Base-by-base conservation (phyloP, 1,140 invertebrate species). In the Drosophila bocki region DNA sequence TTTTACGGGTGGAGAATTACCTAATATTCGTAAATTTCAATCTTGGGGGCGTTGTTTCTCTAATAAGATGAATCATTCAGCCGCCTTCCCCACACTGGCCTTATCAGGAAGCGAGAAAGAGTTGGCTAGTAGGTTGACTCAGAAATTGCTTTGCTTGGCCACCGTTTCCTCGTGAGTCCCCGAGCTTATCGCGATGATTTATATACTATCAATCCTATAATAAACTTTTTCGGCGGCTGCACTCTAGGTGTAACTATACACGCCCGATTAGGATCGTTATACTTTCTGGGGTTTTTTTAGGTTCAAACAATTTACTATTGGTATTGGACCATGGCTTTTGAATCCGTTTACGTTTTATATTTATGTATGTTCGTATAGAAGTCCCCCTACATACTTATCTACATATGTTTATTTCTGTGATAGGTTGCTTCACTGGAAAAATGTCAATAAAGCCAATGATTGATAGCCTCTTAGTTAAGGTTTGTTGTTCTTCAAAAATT, bases 81-180 rank as follows among this genome's bases (percentile, higher is more conserved):
- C 17, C 7, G 37, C 35, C 37, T 3, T 64, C 35, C 45, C 35
- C 26, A 13, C 8, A 7, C 17, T 17, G 22, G 2, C 7, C 68
- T 71, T 71, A 71, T 57, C 67, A 71, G 8, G 3, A 3, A 19
- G 33, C 39, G 1, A 15, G 29, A n/a, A 69, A 69, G 53, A n/a
- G 42, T 39, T 39, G 8, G 35, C 26, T 12, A 11, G 3, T 3
- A 3, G 17, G 15, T n/a, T 69, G 68, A 71, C 19, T 71, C 68
- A 71, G 15, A n/a, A 12, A 7, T 12, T 17, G 22, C 42, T 35
- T 37, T 11, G 9, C 13, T 29, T n/a, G 26, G 42, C 26, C 26
- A 48, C 50, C 54, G 17, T 32, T 48, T 29, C 44, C n/a, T 35
- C 39, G 83, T 87, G 77, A 84, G 63, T 88, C 80, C 83, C 83